Conservation (phyloP, 2,797 vertebrate species). For the Syncerus caffer region DNA sequence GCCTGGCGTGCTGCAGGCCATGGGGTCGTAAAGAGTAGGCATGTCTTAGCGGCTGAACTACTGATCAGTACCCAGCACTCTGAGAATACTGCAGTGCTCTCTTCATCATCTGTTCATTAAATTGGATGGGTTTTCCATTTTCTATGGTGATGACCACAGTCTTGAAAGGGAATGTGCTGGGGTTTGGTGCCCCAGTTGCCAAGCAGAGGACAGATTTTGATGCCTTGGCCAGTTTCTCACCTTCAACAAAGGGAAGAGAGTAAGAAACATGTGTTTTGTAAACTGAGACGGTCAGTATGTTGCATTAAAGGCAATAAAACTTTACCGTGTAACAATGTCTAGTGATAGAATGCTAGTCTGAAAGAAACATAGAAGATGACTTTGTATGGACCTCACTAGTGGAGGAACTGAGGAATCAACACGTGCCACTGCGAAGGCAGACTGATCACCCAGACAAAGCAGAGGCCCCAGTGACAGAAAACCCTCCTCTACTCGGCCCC, state of each 20-base stretch:
- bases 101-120: slow-evolving; percentile 88
- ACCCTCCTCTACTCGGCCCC: neutral
- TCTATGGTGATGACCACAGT: slow-evolving; percentile 84
- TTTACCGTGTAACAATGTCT: neutral
- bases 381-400: neutral
- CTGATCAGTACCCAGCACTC: slow-evolving; percentile 86
- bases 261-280: neutral
- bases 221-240: slow-evolving; percentile 87
- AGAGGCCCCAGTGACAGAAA: neutral
- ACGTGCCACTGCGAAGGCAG: no score
- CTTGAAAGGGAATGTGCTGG: slow-evolving; percentile 91
- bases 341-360: neutral
- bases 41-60: neutral
- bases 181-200: slow-evolving; percentile 92
- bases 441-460: neutral
- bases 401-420: neutral
- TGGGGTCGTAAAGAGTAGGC: neutral
- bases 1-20: fast-evolving
- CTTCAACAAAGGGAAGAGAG: slow-evolving; percentile 75
- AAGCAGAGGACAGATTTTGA: slow-evolving; percentile 92
- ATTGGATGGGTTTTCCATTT: slow-evolving; percentile 83
- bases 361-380: neutral
- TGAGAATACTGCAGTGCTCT: slow-evolving; percentile 93
- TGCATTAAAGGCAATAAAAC: neutral
- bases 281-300: neutral